Conservation (phyloP, 1,140 invertebrate species). For the Drosophila sucinea region DNA sequence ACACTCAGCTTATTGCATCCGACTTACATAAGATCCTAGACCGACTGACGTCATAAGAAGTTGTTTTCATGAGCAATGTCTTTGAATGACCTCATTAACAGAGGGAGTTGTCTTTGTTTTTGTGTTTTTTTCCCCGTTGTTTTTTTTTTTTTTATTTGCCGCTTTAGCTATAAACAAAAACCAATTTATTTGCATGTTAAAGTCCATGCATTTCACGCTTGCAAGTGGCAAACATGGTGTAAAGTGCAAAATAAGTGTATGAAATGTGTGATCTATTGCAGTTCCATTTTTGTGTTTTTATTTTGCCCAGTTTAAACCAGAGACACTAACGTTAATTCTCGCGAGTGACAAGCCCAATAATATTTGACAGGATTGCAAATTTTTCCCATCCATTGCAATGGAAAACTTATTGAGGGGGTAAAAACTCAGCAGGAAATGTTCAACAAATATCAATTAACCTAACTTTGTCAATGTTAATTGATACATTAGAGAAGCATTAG, state of each 20-base stretch:
- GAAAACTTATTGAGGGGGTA: too few relatives aligned
- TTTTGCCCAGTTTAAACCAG: not conserved
- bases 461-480: too few relatives aligned
- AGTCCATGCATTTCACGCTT: slow-evolving; percentile 29
- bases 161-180: slow-evolving; percentile 29
- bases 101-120: slow-evolving; percentile 35
- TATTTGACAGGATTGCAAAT: too few relatives aligned
- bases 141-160: slow-evolving; percentile 7
- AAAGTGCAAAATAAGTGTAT: slow-evolving; percentile 35
- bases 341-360: not conserved
- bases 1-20: not conserved
- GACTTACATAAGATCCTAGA: slow-evolving; percentile 4
- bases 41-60: not conserved
- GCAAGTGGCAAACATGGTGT: not conserved
- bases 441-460: too few relatives aligned
- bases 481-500: too few relatives aligned
- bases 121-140: not conserved
- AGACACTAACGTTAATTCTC: slow-evolving; percentile 13
- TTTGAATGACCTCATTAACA: slow-evolving; percentile 38
- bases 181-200: slow-evolving; percentile 36
- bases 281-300: not conserved
- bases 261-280: slow-evolving; percentile 44
- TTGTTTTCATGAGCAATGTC: not conserved
- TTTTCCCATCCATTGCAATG: too few relatives aligned
- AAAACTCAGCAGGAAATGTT: too few relatives aligned